Conservation (phyloP, 2,888 invertebrate genomes). For the Quadroppia sp. region DNA sequence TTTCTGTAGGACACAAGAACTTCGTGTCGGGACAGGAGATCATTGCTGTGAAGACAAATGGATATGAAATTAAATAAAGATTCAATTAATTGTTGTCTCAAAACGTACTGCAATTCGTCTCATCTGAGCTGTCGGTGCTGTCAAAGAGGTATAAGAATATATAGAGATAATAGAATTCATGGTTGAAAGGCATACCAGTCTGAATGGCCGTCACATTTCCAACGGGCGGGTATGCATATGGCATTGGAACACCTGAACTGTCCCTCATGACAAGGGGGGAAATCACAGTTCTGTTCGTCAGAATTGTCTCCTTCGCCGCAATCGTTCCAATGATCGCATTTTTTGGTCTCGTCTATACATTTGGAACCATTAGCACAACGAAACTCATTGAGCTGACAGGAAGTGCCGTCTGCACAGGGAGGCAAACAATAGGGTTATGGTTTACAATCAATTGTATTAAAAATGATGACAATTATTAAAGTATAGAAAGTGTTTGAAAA, state of each 20-base stretch:
- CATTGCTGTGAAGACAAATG: conserved; percentile 55
- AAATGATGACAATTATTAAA: too few relatives aligned
- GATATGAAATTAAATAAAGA: background rate
- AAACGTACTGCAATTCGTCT: conserved; percentile 67
- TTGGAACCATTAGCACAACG: conserved; percentile 70
- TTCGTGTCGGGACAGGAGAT: conserved; percentile 84
- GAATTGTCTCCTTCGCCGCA: conserved; percentile 75
- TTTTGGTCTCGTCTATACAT: conserved; percentile 60
- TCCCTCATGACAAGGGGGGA: conserved; percentile 78
- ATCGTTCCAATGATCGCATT: conserved; percentile 84
- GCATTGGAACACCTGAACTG: conserved; percentile 91
- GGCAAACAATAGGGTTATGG: too few relatives aligned
- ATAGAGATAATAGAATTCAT: too few relatives aligned
- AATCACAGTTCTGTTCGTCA: conserved; percentile 83
- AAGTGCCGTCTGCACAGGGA: conserved; percentile 48
- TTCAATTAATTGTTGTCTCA: background rate
- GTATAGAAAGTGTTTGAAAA: too few relatives aligned
- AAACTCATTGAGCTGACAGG: conserved; percentile 87
- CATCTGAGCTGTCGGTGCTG: conserved; percentile 85
- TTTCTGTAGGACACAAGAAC: conserved; percentile 78
- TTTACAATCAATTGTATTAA: too few relatives aligned
- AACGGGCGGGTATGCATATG: conserved; percentile 75
- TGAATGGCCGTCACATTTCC: conserved; percentile 57
- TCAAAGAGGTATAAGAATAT: too few relatives aligned
- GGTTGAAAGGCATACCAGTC: too few relatives aligned